Base-by-base conservation (phyloP, 2,888 invertebrate genomes). In the Eupeodes luniger region DNA sequence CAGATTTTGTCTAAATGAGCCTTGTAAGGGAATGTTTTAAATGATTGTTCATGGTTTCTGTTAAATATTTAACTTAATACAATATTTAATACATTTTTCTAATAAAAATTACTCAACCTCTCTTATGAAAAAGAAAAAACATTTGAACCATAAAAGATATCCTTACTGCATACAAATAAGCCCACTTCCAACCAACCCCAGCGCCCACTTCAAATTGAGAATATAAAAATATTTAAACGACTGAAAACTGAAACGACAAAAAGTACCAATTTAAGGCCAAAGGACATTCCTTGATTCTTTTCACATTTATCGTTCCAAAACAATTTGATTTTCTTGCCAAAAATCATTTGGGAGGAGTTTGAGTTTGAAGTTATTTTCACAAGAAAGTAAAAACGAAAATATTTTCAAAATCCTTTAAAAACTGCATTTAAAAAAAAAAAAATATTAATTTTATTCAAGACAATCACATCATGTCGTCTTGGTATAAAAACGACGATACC, bases 211-310 rank as follows among this genome's bases (percentile, higher is more conserved):
- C 90, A 91, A 91, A 89, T 90, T 86, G 90, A 91, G 91, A 90
- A 91, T 91, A 90, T 90, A 90, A 91, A 91, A 90, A 91, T 91
- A 91, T 92, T 91, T 91, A 91, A 92, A 91, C 91, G 90, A 14
- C 53, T 53, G 62, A 70, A 82, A 78, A 14, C 53, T 53, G 62
- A 70, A 82, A 78, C 78, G 86, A 82, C 82, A 84, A 83, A 87
- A 80, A 84, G 11, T 61, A 80, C 87, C 62, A 84, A 85, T 85
- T 85, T 85, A 74, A 76, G 85, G 81, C 85, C 88, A 88, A 88
- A 85, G 81, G 85, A 85, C 85, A 85, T 77, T 83, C 76, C 76
- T 61, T 64, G 70, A 75, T 75, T 57, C 70, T 66, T 57, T 84
- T 57, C 64, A 79, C 78, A 74, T 75, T 87, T 27, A 27, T 83